phyloP scores from a whole-genome alignment of 2,797 vertebrate genomes.

The Tapera naevia region DNA sequence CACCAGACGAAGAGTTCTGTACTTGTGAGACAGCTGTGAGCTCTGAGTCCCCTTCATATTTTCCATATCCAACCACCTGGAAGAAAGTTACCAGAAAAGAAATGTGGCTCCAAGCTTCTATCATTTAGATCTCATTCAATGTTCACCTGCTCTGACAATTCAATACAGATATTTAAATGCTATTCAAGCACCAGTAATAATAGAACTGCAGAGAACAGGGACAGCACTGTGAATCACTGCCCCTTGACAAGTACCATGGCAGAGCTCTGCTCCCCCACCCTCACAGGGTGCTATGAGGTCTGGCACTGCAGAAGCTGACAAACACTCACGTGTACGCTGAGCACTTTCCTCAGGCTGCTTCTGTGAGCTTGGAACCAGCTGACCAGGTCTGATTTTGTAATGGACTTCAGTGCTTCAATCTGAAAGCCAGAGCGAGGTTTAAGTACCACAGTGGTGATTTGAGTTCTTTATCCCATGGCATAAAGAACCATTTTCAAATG shows the following conservation, averaged over 20 bases:
- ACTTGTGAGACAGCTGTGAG: conserved; percentile 32
- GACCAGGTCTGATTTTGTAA: conserved; percentile 85
- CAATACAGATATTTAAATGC: neutral
- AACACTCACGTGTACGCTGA: conserved; percentile 90
- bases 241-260: rapidly evolving
- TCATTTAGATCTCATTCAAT: neutral
- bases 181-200: neutral
- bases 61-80: conserved; percentile 92
- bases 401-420: conserved; percentile 90
- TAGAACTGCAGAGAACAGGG: neutral
- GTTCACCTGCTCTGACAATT: neutral
- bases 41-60: conserved; percentile 81
- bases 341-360: conserved; percentile 79
- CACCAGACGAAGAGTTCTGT: conserved; percentile 78
- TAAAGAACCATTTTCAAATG: neutral
- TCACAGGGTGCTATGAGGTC: too few species aligned
- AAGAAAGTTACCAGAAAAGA: neutral
- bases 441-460: neutral
- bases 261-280: neutral
- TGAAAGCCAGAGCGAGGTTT: conserved; percentile 58
- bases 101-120: neutral
- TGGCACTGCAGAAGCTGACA: neutral
- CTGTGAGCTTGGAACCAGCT: conserved; percentile 88
- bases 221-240: neutral
- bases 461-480: rapidly evolving